These are phyloP conservation scores for Lagorchestes hirsutus DNA, from an alignment of 2,797 vertebrate genomes.

Conservation along the genomic window DNA sequence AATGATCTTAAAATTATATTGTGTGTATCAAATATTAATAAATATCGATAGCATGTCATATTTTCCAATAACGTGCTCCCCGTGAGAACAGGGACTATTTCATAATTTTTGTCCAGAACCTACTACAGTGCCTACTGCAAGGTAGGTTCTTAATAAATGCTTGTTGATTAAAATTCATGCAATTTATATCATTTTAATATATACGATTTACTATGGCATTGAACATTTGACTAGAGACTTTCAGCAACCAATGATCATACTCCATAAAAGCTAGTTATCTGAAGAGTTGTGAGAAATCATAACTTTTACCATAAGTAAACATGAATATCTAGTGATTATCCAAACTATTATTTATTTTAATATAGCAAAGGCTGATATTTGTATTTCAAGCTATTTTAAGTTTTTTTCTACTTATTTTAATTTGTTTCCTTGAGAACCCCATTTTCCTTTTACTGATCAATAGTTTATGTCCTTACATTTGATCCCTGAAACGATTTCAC, in stretches of 20 bases:
- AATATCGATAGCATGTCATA: neutral
- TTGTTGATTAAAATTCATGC: neutral
- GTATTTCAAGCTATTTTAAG: slow-evolving; percentile 75
- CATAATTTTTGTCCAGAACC: slow-evolving; percentile 15
- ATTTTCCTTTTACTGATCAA: slow-evolving; percentile 70
- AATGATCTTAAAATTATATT: neutral
- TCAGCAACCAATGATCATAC: slow-evolving; percentile 27
- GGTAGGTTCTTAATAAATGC: neutral
- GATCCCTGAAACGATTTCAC: slow-evolving; percentile 66
- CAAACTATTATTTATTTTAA: slow-evolving; percentile 67
- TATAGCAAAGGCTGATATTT: slow-evolving; percentile 65
- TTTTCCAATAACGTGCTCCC: slow-evolving; percentile 42
- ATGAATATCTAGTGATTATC: slow-evolving; percentile 57
- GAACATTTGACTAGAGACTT: slow-evolving; percentile 42
- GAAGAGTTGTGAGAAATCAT: slow-evolving; percentile 61
- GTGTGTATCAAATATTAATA: neutral
- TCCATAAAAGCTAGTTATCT: slow-evolving; percentile 41
- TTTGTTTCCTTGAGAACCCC: slow-evolving; percentile 68
- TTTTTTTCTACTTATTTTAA: slow-evolving; percentile 66
- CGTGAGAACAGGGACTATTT: slow-evolving; percentile 39
- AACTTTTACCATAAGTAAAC: slow-evolving; percentile 41
- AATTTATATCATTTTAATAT: neutral
- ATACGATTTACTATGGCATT: slow-evolving; percentile 1
- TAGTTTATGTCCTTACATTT: slow-evolving; percentile 65
- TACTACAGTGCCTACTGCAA: neutral